Base-by-base conservation (phyloP, 2,888 invertebrate genomes). In the Diogma glabrata region DNA sequence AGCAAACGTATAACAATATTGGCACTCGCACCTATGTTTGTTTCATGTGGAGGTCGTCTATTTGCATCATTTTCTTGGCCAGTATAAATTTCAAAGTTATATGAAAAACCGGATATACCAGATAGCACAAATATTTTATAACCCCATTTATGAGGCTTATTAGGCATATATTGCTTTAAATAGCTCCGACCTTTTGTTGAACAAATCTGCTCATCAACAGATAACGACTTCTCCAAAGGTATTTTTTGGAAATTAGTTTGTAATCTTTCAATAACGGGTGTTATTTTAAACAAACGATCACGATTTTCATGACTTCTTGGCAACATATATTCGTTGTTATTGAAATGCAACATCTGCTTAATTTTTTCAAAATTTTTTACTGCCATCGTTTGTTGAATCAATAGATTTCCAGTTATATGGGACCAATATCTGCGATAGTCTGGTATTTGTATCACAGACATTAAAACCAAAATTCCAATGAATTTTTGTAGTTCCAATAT, bases 71-170 rank as follows among this genome's bases (percentile, higher is more conserved):
- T 54, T 46, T 55, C 49, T 49, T 51, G 49, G 36, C 56, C 57
- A 30, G 53, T 49, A 47, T 56, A 57, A 12, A 56, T 52, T 38
- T 58, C 56, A 50, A 60, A 57, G 30, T 57, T 57, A 38, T 56
- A 59, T 9, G 51, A 52, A 52, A 55, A 59, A 22, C 57, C 60
- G 8, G 47, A 50, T 36, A 52, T 47, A 28, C 54, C 57, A 49
- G 54, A 55, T 23, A 57, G 40, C 10, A 55, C 53, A 38, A 57
- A 59, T 2, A 59, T 49, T 47, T 59, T 59, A 43, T 55, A 59
- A 14, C 57, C 56, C 56, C 55, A 59, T 54, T 59, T 60, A 51
- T 59, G 53, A 4, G 58, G 58, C 52, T 59, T 59, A 26, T 46
- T 47, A 17, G 55, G 54, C 12, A n/a, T n/a, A n/a, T n/a, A n/a